Evolutionary conservation across 2,888 invertebrate genomes (phyloP).

Genomic region (Heliconius charithonia): DNA sequence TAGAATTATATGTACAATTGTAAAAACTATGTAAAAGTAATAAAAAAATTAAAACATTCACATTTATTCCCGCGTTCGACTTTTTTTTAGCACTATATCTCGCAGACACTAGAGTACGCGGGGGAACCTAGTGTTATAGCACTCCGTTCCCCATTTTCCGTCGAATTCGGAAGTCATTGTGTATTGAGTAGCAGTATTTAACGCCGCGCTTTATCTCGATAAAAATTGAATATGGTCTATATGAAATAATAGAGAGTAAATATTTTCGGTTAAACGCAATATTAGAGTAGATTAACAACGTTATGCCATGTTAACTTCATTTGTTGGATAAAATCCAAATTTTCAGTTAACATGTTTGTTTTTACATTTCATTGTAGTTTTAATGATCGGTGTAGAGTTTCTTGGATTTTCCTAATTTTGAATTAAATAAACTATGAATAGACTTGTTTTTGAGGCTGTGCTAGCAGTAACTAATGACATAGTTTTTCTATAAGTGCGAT

Average conservation of each 20-base stretch:
- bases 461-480: not conserved
- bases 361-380: slow-evolving; percentile 21
- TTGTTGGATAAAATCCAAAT: slow-evolving; percentile 32
- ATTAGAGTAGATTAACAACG: not conserved
- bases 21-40: too few relatives aligned
- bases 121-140: too few relatives aligned
- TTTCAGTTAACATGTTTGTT: slow-evolving; percentile 28
- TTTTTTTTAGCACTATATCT: too few relatives aligned
- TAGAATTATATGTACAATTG: too few relatives aligned
- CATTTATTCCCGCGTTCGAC: too few relatives aligned
- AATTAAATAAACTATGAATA: not conserved
- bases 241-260: not conserved
- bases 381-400: not conserved
- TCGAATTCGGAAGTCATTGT: too few relatives aligned
- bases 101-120: too few relatives aligned
- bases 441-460: not conserved
- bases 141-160: too few relatives aligned
- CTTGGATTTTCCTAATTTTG: not conserved
- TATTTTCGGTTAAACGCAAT: not conserved
- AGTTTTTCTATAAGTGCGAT: not conserved
- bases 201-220: too few relatives aligned
- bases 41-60: too few relatives aligned
- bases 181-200: too few relatives aligned
- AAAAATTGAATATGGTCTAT: too few relatives aligned
- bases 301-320: not conserved